phyloP scores from a whole-genome alignment of 2,888 invertebrate genomes.

The Philopedon plagiatum region DNA sequence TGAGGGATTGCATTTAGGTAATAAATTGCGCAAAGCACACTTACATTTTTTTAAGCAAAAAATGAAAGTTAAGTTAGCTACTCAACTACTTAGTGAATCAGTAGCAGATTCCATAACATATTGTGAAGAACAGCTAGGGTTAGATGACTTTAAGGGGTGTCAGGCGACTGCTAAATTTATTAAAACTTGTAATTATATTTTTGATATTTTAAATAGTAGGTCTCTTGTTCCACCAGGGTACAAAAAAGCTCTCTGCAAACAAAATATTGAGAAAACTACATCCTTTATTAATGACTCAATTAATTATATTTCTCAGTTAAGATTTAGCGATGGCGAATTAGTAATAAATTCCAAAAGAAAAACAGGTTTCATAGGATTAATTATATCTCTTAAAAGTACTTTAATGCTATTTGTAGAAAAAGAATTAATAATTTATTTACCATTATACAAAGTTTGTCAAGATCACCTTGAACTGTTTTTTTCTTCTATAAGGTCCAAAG shows the following conservation, averaged over 20 bases:
- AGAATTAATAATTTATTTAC: constrained; percentile 37
- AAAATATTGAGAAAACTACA: too few species aligned
- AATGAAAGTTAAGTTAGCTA: too few species aligned
- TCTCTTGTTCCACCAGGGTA: too few species aligned
- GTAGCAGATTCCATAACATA: too few species aligned
- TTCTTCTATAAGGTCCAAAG: constrained; percentile 41
- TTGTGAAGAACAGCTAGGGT: background rate
- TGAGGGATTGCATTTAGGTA: too few species aligned
- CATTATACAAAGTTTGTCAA: constrained; percentile 47
- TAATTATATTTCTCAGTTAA: constrained; percentile 24
- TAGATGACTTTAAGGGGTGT: constrained; percentile 24
- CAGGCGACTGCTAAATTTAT: constrained; percentile 29
- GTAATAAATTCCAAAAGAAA: constrained; percentile 27
- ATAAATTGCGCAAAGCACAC: too few species aligned
- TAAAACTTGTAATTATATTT: constrained; percentile 22
- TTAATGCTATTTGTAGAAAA: too few species aligned
- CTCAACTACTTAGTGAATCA: too few species aligned
- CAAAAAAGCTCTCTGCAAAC: too few species aligned
- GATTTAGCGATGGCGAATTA: constrained; percentile 12
- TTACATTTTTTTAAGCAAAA: too few species aligned
- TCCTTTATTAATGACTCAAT: constrained; percentile 20
- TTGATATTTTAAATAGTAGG: too few species aligned
- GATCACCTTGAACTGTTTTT: too few species aligned
- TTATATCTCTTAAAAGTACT: constrained; percentile 34
- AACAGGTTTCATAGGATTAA: constrained; percentile 29